Evolutionary conservation across 1,140 invertebrate genomes (phyloP).

Genomic region (Drosophila repletoides): DNA sequence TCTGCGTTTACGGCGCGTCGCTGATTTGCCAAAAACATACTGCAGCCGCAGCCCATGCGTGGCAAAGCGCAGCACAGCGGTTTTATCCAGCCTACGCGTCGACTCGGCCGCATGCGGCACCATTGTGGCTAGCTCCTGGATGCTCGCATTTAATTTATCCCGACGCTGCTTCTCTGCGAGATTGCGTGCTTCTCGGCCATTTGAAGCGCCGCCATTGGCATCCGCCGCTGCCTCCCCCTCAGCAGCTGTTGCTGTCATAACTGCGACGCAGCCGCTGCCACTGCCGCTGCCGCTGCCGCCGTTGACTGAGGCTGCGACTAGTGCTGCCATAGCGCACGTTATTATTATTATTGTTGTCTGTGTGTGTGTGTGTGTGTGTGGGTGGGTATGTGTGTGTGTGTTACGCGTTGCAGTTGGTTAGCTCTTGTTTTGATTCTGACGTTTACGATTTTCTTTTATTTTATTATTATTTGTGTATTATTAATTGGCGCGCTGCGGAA

Average conservation of each 20-base stretch:
- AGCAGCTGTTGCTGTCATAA: constrained; percentile 35
- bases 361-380: not conserved
- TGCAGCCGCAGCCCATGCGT: constrained; percentile 87
- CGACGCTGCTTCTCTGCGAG: constrained; percentile 93
- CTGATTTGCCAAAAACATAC: constrained; percentile 78
- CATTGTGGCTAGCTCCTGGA: constrained; percentile 90
- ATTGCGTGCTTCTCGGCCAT: constrained; percentile 90
- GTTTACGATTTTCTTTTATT: constrained; percentile 29
- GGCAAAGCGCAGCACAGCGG: constrained; percentile 92
- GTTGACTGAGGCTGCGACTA: constrained; percentile 42
- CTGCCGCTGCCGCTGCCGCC: constrained; percentile 24
- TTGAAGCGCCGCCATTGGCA: constrained; percentile 68
- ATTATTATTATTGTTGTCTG: constrained; percentile 6
- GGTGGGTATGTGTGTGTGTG: not conserved
- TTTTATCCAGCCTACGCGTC: constrained; percentile 93
- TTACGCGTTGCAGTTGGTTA: constrained; percentile 12
- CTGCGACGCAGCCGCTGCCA: constrained; percentile 34
- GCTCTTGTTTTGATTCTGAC: constrained; percentile 34
- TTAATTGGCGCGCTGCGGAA: constrained; percentile 60
- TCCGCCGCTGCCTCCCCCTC: constrained; percentile 26
- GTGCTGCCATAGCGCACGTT: constrained; percentile 54
- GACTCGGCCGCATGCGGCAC: constrained; percentile 92
- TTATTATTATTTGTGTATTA: constrained; percentile 35
- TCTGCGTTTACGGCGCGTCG: constrained; percentile 34
- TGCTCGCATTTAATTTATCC: constrained; percentile 94